phyloP scores from a whole-genome alignment of 2,797 vertebrate genomes.

The Tolypeutes matacus region DNA sequence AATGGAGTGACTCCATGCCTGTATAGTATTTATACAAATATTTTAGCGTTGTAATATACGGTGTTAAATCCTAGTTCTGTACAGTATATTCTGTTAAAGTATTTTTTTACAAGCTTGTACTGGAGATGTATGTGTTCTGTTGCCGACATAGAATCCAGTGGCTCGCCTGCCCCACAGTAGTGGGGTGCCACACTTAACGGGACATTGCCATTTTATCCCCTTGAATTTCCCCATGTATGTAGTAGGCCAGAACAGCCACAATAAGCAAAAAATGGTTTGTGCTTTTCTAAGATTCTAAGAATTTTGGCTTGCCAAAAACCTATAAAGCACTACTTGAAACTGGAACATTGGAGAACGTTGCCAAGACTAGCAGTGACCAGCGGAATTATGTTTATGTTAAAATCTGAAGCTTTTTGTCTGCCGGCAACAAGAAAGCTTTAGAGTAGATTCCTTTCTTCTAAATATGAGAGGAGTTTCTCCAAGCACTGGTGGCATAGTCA shows the following conservation, averaged over 20 bases:
- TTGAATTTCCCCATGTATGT: neutral
- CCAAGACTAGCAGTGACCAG: neutral
- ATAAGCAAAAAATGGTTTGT: neutral
- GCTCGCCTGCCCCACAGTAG: neutral
- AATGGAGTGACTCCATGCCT: conserved; percentile 83
- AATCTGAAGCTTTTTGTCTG: neutral
- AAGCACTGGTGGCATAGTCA: neutral
- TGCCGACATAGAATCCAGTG: conserved; percentile 12
- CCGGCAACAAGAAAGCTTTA: neutral
- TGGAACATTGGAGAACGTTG: neutral
- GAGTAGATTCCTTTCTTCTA: neutral
- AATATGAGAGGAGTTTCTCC: neutral
- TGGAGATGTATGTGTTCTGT: conserved; percentile 78
- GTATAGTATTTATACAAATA: conserved; percentile 91
- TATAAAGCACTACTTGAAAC: neutral
- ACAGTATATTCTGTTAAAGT: conserved; percentile 88
- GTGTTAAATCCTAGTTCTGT: conserved; percentile 75
- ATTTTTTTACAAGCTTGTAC: conserved; percentile 89
- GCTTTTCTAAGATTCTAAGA: neutral
- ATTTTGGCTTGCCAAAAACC: neutral
- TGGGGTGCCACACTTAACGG: neutral
- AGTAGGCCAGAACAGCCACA: neutral
- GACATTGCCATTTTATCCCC: neutral
- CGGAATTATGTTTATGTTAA: neutral
- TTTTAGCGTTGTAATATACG: conserved; percentile 86